A percentile compares a stretch with the other conserved stretches of the same genome.
Conservation (phyloP, 2,113 vertebrate genomes). For the Poeciliopsis occidentalis region DNA sequence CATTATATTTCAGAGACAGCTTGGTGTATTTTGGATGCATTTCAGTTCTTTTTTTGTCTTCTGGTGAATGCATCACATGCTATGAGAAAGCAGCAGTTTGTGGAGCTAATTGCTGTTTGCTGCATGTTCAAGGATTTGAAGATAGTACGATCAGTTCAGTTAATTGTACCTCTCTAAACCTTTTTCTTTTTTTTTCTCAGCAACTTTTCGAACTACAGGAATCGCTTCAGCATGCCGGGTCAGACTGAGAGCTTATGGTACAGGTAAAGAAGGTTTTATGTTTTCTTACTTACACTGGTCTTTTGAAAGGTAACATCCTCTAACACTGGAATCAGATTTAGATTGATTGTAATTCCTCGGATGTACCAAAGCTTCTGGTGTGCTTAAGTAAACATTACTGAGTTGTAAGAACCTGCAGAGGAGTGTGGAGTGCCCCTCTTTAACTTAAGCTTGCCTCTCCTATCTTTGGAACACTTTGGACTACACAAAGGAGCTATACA, state of each 20-base stretch:
- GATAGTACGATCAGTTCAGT: constrained; percentile 51
- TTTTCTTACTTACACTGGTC: background rate
- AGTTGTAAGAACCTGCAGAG: constrained; percentile 33
- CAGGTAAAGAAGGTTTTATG: constrained; percentile 71
- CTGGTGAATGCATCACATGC: constrained; percentile 42
- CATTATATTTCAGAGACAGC: constrained; percentile 24
- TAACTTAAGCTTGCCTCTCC: constrained; percentile 26
- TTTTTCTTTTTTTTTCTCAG: constrained; percentile 74
- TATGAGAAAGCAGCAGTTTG: constrained; percentile 48
- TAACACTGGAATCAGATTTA: background rate
- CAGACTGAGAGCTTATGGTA: constrained; percentile 84
- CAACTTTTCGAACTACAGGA: constrained; percentile 89
- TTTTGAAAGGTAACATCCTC: background rate
- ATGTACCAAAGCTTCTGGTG: constrained; percentile 35
- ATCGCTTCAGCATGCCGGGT: constrained; percentile 85
- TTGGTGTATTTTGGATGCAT: constrained; percentile 14
- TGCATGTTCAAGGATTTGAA: constrained; percentile 57
- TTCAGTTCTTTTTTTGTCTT: constrained; percentile 5
- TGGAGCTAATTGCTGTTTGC: constrained; percentile 62
- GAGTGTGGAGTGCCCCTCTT: constrained; percentile 1
- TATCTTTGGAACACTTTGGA: constrained; percentile 47
- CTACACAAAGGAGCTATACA: constrained; percentile 65
- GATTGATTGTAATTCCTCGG: background rate
- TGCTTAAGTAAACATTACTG: constrained; percentile 50
- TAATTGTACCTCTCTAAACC: constrained; percentile 27